These are phyloP conservation scores for Battus philenor DNA, from an alignment of 1,140 invertebrate species.

Conservation along the genomic window DNA sequence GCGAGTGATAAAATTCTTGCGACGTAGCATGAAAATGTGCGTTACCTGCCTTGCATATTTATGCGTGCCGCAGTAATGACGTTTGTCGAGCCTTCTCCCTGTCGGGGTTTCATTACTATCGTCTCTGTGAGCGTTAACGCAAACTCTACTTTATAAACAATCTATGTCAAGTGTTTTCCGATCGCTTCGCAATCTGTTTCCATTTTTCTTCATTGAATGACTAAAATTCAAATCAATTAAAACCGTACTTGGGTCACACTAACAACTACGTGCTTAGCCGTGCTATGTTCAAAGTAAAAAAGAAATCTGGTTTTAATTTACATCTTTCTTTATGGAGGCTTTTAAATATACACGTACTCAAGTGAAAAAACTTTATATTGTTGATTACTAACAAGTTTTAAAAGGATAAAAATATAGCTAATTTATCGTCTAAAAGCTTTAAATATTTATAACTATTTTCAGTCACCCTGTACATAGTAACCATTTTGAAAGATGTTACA, in stretches of 20 bases:
- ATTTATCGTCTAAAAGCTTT: too few relatives aligned
- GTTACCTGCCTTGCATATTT: conserved; percentile 75
- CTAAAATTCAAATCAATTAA: conserved; percentile 47
- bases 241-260: conserved; percentile 23
- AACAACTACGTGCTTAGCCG: conserved; percentile 4
- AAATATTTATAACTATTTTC: too few relatives aligned
- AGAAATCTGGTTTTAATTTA: too few relatives aligned
- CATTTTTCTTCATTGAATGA: conserved; percentile 47
- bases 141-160: conserved; percentile 60
- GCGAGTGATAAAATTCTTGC: conserved; percentile 74
- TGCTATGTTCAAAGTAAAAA: too few relatives aligned
- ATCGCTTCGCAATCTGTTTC: conserved; percentile 51
- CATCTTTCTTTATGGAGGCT: too few relatives aligned
- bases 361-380: too few relatives aligned
- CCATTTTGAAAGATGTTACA: too few relatives aligned
- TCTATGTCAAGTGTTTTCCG: conserved; percentile 61
- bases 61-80: conserved; percentile 71
- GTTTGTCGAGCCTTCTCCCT: conserved; percentile 61
- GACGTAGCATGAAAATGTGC: conserved; percentile 74
- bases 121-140: conserved; percentile 51
- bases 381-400: too few relatives aligned
- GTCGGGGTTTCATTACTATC: conserved; percentile 63
- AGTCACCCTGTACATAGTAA: too few relatives aligned
- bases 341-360: too few relatives aligned
- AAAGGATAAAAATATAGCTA: too few relatives aligned